Base-by-base conservation (phyloP, 2,113 vertebrate species). In the Brachionichthys hirsutus region DNA sequence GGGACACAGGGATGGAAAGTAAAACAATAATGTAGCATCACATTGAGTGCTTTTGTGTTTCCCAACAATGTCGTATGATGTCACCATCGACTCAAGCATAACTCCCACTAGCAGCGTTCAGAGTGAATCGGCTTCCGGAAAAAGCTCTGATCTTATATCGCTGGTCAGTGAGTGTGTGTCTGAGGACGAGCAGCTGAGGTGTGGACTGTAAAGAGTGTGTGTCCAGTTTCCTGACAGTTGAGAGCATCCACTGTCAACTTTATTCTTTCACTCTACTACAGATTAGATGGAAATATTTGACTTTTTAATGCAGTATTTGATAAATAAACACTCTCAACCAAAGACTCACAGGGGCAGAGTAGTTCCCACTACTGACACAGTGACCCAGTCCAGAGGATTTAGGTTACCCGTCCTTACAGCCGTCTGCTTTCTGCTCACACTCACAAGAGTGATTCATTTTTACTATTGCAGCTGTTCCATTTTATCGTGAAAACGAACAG, bases 51-150 rank as follows among this genome's bases (percentile, higher is more conserved):
- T 30, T 30, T 30, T 8, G 8, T 8, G 24, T 30, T 30, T 8
- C 24, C 24, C 24, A 30, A 30, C 24, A 30, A 30, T 30, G 24
- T 30, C 2, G 24, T 30, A 30, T 30, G 5, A 30, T 30, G 1
- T 30, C 24, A 30, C n/a, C n/a, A n/a, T n/a, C n/a, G n/a, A n/a
- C n/a, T n/a, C n/a, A n/a, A n/a, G n/a, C n/a, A n/a, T n/a, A n/a
- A n/a, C n/a, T n/a, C n/a, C n/a, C n/a, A n/a, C n/a, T n/a, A 80
- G 83, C 65, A 79, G 75, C 52, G 57, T 58, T 65, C 51, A 80
- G 80, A 38, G 61, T 83, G 86, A 89, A 76, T 88, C 83, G 85
- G 73, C 62, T 76, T 80, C 82, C 85, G 83, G 83, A 83, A 88
- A 87, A 84, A 88, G 73, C 67, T 58, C 72, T 12, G 16, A 73